Conservation (phyloP, 1,140 invertebrate species). For the Drosophila ficusphila region DNA sequence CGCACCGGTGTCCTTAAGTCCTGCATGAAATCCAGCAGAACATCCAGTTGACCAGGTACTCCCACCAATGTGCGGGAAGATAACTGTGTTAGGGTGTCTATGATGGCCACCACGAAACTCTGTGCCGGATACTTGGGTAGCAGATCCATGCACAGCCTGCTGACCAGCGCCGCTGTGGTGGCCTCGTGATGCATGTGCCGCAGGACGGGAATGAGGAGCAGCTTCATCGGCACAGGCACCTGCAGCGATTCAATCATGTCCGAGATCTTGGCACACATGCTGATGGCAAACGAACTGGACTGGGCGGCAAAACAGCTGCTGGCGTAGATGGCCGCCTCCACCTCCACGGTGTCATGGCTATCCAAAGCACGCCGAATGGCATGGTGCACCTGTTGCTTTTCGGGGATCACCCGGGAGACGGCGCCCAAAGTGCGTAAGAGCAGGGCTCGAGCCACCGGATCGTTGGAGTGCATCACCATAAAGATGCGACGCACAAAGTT, state of each 20-base stretch:
- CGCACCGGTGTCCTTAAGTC: slow-evolving; percentile 89
- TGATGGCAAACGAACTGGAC: slow-evolving; percentile 97
- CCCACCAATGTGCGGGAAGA: slow-evolving; percentile 95
- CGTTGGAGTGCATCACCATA: slow-evolving; percentile 98
- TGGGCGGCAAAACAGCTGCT: slow-evolving; percentile 96
- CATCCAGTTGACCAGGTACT: slow-evolving; percentile 93
- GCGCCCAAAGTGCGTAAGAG: slow-evolving; percentile 95
- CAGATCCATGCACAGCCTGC: slow-evolving; percentile 91
- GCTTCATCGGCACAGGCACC: slow-evolving; percentile 95
- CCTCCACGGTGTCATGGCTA: slow-evolving; percentile 97
- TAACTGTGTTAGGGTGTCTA: slow-evolving; percentile 94
- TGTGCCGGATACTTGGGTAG: slow-evolving; percentile 94
- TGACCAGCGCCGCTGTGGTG: slow-evolving; percentile 92
- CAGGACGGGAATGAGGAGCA: slow-evolving; percentile 95
- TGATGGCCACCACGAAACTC: slow-evolving; percentile 93
- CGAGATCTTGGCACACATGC: slow-evolving; percentile 97
- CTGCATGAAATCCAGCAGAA: slow-evolving; percentile 85
- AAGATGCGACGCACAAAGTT: slow-evolving; percentile 97
- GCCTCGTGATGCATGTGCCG: slow-evolving; percentile 98
- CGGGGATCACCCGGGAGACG: slow-evolving; percentile 95
- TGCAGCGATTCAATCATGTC: slow-evolving; percentile 97
- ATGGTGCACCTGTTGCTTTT: slow-evolving; percentile 97
- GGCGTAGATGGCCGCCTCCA: slow-evolving; percentile 97
- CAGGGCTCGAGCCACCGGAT: slow-evolving; percentile 96
- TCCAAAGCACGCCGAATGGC: slow-evolving; percentile 95